Base-by-base conservation (phyloP, 2,888 invertebrate genomes). In the Nomada fucata region DNA sequence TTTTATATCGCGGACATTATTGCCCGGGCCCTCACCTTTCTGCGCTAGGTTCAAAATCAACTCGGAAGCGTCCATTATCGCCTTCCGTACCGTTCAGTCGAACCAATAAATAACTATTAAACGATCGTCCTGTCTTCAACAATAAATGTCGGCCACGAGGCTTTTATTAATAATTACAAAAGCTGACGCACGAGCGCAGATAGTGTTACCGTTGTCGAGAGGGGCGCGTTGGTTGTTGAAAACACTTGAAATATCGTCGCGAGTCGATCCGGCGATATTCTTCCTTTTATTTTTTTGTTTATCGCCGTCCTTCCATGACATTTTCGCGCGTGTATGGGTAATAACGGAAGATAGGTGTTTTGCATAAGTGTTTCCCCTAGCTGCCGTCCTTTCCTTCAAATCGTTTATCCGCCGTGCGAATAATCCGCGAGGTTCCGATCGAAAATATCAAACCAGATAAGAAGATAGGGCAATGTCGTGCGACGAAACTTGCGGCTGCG, bases 141-240 rank as follows among this genome's bases (percentile, higher is more conserved):
- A 87, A 89, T 89, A 81, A 85, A 85, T 83, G 80, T 60, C 64
- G 63, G 64, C 52, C 42, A 23, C 26, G 68, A 72, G 63, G 65
- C 78, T 15, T 75, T 74, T 74, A 65, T 88, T 89, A 89, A 89
- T 89, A 88, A 87, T 86, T 81, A 71, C 76, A 42, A 44, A 67
- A 74, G 64, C 61, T 88, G 78, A 84, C 82, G 83, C 83, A 85
- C 84, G 80, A 86, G 78, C 73, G 82, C 64, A 82, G 75, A 53
- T 75, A 79, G 67, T 83, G 79, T 84, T 89, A 78, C 79, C 79
- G 86, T 86, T 85, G 82, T 86, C 83, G 85, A 71, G 76, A 76
- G 79, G 72, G 71, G 68, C 79, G 82, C 70, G 79, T 70, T 63
- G 84, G 87, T 91, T 91, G 90, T 91, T 91, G 88, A 89, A 88